These are phyloP conservation scores for Pseudococcus jackbeardsleyi DNA, from an alignment of 2,888 invertebrate genomes.

Conservation along the genomic window DNA sequence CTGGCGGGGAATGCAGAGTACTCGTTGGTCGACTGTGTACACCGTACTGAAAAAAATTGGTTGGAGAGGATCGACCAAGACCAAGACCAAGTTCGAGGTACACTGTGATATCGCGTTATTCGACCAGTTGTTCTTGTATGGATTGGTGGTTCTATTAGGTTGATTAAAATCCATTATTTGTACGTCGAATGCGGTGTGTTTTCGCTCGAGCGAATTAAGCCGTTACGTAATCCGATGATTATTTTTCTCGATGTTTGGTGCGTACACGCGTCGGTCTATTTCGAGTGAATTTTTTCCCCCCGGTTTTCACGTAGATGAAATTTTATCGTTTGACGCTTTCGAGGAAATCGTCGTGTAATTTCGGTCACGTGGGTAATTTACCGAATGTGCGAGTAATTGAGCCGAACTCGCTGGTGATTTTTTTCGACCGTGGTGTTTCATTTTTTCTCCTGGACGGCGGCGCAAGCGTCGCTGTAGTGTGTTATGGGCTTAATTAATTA, in stretches of 20 bases:
- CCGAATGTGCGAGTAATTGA: not conserved
- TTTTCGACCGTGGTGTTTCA: not conserved
- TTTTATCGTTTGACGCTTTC: not conserved
- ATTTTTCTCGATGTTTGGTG: not conserved
- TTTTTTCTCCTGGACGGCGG: not conserved
- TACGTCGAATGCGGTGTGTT: constrained; percentile 18
- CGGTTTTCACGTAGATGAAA: not conserved
- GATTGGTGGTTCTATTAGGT: constrained; percentile 42
- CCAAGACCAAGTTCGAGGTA: constrained; percentile 3
- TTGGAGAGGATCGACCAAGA: not conserved
- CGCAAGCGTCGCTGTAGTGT: not conserved
- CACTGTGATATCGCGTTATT: not conserved
- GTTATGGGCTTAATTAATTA: constrained; percentile 33
- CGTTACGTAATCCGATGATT: constrained; percentile 32
- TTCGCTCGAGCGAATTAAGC: not conserved
- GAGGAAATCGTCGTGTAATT: not conserved
- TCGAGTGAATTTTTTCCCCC: not conserved
- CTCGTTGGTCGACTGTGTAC: not conserved
- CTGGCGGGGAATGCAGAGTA: not conserved
- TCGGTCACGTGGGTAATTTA: constrained; percentile 19
- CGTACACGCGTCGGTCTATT: not conserved
- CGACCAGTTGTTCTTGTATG: not conserved
- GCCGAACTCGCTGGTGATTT: not conserved
- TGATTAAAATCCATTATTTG: constrained; percentile 29
- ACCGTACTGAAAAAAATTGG: not conserved